Percentiles rank a stretch among this genome's conserved stretches.
Evolutionary conservation across 2,888 invertebrate species (phyloP).

Genomic region (Drosophila imparisetae): DNA sequence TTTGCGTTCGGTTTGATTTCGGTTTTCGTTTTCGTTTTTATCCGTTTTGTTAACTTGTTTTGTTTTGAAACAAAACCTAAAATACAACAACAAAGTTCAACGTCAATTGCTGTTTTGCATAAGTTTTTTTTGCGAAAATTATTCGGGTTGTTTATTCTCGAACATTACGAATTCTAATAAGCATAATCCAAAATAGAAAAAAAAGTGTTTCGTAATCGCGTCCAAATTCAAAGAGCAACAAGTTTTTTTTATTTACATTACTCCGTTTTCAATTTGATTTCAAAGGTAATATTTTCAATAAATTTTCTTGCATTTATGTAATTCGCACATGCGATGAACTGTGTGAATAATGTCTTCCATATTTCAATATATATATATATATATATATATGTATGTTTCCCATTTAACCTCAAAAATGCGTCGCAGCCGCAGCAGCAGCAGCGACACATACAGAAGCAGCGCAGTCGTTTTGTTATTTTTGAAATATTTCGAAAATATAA

Average conservation of each 20-base stretch:
- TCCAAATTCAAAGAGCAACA: constrained; percentile 41
- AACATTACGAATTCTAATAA: constrained; percentile 46
- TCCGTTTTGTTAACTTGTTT: constrained; percentile 38
- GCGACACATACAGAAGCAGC: constrained; percentile 14
- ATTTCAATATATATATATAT: constrained; percentile 11
- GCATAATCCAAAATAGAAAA: constrained; percentile 14
- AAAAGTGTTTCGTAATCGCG: constrained; percentile 78
- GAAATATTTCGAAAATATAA: constrained; percentile 72
- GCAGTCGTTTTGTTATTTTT: constrained; percentile 56
- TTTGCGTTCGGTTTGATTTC: constrained; percentile 66
- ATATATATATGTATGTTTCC: constrained; percentile 2
- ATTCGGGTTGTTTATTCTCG: constrained; percentile 49
- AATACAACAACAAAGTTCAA: constrained; percentile 25
- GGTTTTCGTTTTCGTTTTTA: constrained; percentile 60
- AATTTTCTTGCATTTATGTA: constrained; percentile 48
- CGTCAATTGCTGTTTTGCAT: constrained; percentile 36
- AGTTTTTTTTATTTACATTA: constrained; percentile 43
- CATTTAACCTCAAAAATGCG: constrained; percentile 72
- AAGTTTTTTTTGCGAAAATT: constrained; percentile 44
- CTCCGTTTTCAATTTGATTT: constrained; percentile 1
- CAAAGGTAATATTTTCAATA: constrained; percentile 28
- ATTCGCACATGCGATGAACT: constrained; percentile 21
- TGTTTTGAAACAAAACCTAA: constrained; percentile 31
- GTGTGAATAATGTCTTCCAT: constrained; percentile 23
- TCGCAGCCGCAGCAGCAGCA: constrained; percentile 17